Conservation (phyloP, 37 sponge, comb jelly and placozoan species). For the Halichondria panicea region DNA sequence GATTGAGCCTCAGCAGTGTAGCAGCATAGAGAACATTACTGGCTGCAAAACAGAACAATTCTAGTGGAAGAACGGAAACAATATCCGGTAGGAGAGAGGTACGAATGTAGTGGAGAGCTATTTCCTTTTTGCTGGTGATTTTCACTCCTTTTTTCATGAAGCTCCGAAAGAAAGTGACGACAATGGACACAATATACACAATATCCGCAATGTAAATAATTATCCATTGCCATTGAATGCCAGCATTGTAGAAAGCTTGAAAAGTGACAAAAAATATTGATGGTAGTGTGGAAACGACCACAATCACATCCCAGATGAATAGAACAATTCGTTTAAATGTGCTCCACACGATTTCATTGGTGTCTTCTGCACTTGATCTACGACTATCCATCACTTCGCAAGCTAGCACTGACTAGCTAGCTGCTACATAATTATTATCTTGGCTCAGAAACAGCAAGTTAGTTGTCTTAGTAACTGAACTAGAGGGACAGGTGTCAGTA, state of each 20-base stretch:
- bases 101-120: constrained; percentile 27
- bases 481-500: too few relatives aligned
- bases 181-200: constrained; percentile 23
- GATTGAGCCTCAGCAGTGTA: constrained; percentile 48
- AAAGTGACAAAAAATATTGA: constrained; percentile 28
- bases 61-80: constrained; percentile 52
- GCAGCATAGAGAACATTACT: not conserved
- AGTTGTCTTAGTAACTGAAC: too few relatives aligned
- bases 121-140: constrained; percentile 24
- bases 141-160: constrained; percentile 36
- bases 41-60: constrained; percentile 35
- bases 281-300: not conserved
- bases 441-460: too few relatives aligned
- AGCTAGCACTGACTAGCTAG: too few relatives aligned
- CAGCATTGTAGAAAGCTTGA: constrained; percentile 44
- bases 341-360: not conserved
- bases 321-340: not conserved
- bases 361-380: too few relatives aligned
- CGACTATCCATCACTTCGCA: too few relatives aligned
- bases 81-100: constrained; percentile 39
- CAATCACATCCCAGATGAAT: constrained; percentile 27
- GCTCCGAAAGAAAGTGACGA: constrained; percentile 22
- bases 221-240: constrained; percentile 33
- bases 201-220: constrained; percentile 29
- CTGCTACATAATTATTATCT: too few relatives aligned